A percentile compares a stretch with the other conserved stretches of the same genome.
phyloP scores from a whole-genome alignment of 1,140 invertebrate genomes.

The Trachymyrmex cornetzi region DNA sequence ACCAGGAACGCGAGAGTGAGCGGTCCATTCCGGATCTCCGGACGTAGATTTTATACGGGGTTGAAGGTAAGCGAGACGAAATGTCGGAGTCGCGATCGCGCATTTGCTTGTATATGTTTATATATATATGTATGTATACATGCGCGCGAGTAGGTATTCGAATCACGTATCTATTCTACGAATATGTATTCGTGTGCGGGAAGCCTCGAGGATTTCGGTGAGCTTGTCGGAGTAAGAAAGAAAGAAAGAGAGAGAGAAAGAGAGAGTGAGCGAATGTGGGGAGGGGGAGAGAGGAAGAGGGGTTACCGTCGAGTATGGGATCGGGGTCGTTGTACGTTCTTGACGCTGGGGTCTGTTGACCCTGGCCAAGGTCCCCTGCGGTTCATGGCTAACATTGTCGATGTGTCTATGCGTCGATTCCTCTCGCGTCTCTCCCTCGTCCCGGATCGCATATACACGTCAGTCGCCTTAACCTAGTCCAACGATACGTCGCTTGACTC shows the following conservation, averaged over 20 bases:
- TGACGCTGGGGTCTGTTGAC: slow-evolving; percentile 83
- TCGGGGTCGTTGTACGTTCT: slow-evolving; percentile 86
- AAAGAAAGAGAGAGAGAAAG: neutral
- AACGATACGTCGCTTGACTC: slow-evolving; percentile 39
- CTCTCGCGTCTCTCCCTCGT: slow-evolving; percentile 32
- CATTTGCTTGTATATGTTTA: neutral
- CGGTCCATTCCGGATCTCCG: slow-evolving; percentile 53
- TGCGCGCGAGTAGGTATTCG: neutral
- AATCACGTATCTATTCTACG: neutral
- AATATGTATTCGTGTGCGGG: neutral
- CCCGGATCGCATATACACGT: neutral
- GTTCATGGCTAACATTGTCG: slow-evolving; percentile 43
- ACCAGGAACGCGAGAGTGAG: slow-evolving; percentile 14
- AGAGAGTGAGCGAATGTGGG: too few relatives aligned
- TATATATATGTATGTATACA: neutral
- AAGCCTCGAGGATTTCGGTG: neutral
- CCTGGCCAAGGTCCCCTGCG: slow-evolving; percentile 82
- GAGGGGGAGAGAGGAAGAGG: neutral
- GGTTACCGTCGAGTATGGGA: slow-evolving; percentile 73
- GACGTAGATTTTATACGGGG: slow-evolving; percentile 53
- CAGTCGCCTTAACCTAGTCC: slow-evolving; percentile 61
- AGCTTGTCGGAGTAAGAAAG: slow-evolving; percentile 26
- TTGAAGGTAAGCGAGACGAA: slow-evolving; percentile 40
- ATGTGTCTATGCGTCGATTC: slow-evolving; percentile 30
- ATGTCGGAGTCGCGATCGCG: neutral